Percentiles rank a stretch among this genome's conserved stretches.
phyloP scores from a whole-genome alignment of 2,888 invertebrate species.

The Nephrocerus scutellatus region DNA sequence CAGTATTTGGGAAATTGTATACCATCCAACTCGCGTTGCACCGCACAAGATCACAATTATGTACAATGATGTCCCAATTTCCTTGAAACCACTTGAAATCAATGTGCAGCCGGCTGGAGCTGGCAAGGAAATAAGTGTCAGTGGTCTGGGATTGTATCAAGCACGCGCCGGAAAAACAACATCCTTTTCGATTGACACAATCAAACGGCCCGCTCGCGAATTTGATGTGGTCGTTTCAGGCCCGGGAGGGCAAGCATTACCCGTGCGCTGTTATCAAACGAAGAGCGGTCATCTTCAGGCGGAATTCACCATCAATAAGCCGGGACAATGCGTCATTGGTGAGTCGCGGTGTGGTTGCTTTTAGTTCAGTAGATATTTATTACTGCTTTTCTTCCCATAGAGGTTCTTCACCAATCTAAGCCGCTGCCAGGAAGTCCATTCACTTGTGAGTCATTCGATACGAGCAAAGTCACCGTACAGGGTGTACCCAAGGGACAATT shows the following conservation, averaged over 20 bases:
- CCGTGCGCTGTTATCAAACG: conserved; percentile 91
- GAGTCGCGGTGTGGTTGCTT: conserved; percentile 25
- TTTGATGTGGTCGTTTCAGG: conserved; percentile 88
- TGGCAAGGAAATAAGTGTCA: conserved; percentile 64
- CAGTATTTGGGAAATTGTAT: conserved; percentile 74
- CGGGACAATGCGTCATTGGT: conserved; percentile 64
- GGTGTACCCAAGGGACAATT: conserved; percentile 69
- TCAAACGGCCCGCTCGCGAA: conserved; percentile 75
- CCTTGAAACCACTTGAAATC: conserved; percentile 52
- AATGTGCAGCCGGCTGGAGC: conserved; percentile 59
- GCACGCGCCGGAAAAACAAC: conserved; percentile 74
- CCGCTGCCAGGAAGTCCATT: conserved; percentile 90
- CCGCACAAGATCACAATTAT: conserved; percentile 79
- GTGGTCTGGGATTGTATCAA: conserved; percentile 78
- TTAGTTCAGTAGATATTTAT: not conserved
- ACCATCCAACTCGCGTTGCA: conserved; percentile 80
- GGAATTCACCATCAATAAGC: conserved; percentile 79
- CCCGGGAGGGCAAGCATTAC: conserved; percentile 70
- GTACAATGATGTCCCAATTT: conserved; percentile 75
- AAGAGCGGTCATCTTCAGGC: conserved; percentile 92
- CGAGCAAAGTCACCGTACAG: conserved; percentile 71
- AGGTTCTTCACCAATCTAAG: conserved; percentile 84
- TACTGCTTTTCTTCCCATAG: conserved; percentile 49
- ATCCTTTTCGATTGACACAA: conserved; percentile 81
- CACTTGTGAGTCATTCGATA: conserved; percentile 86